Evolutionary conservation across 2,888 invertebrate genomes (phyloP), one percentile per base, ranked within the genome.

Genomic region (Lasioglossum lativentre): DNA sequence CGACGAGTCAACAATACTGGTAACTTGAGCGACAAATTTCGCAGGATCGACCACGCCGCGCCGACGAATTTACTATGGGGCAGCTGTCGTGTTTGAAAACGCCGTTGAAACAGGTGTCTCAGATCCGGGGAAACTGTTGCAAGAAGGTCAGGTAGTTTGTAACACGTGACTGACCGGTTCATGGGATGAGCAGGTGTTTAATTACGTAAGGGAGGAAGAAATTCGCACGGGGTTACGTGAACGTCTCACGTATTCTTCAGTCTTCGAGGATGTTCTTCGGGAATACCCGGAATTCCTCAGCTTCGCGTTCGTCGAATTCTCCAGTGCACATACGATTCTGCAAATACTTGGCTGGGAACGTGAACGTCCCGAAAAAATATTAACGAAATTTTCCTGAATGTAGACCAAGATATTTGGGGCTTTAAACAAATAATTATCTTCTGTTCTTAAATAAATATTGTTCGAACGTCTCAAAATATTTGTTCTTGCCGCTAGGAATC

Each of bases 91-190:
- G 42, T 40, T 66, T 34, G 40, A 47, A 77, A 59, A 77, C 74
- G 70, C 59, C 78, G 71, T 80, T 68, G 80, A 78, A 84, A 78
- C 89, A 89, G 89, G 88, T 89, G 89, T 90, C 84, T 47, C 66
- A 70, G 77, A 82, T 75, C 82, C 82, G 76, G 81, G 75, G 80
- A 75, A 80, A 85, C 70, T 72, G 75, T 70, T 76, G 56, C 76
- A 52, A 72, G 75, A 72, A 89, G 79, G 82, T 82, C 87, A 63
- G 70, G 59, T 75, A 78, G 86, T 86, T 86, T 68, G 80, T 81
- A 81, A 89, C 68, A 78, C 81, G 83, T 82, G 79, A 82, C 79
- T 82, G 87, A 75, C 84, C 86, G 78, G 78, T 86, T 72, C 63
- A 8, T 45, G 66, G 71, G 23, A 47, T 73, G 81, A 78, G 88